Conservation (phyloP, 2,797 vertebrate species). For the Phylloscopus collybita region DNA sequence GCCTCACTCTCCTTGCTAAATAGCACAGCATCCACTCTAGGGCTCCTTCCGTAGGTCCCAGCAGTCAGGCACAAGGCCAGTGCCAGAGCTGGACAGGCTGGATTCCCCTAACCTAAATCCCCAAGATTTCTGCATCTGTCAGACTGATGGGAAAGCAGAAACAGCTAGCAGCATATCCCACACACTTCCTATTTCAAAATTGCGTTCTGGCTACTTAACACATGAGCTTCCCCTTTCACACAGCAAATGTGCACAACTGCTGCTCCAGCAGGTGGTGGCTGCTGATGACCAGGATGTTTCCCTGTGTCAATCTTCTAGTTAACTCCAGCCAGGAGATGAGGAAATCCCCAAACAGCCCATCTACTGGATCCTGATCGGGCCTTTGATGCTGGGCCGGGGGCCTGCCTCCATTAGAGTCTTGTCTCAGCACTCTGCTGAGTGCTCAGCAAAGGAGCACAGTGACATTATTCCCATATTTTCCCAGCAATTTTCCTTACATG, state of each 20-base stretch:
- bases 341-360: not conserved
- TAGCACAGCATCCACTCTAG: accelerated
- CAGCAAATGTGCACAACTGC: not conserved
- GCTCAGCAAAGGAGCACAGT: not conserved
- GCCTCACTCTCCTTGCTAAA: not conserved
- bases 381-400: not conserved
- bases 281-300: not conserved
- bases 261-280: not conserved
- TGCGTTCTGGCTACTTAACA: not conserved
- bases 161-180: not conserved
- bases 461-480: not conserved
- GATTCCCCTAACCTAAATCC: accelerated
- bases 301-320: not conserved
- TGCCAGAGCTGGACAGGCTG: not conserved
- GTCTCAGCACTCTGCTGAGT: not conserved
- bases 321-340: not conserved
- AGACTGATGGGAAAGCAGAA: conserved; percentile 51
- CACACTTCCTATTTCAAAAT: conserved; percentile 41
- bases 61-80: not conserved
- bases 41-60: not conserved
- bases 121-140: not conserved
- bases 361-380: not conserved
- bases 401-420: not conserved
- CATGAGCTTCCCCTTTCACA: not conserved
- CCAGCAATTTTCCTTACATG: not conserved